Evolutionary conservation across 2,888 invertebrate species (phyloP).

Genomic region (Labia minor): DNA sequence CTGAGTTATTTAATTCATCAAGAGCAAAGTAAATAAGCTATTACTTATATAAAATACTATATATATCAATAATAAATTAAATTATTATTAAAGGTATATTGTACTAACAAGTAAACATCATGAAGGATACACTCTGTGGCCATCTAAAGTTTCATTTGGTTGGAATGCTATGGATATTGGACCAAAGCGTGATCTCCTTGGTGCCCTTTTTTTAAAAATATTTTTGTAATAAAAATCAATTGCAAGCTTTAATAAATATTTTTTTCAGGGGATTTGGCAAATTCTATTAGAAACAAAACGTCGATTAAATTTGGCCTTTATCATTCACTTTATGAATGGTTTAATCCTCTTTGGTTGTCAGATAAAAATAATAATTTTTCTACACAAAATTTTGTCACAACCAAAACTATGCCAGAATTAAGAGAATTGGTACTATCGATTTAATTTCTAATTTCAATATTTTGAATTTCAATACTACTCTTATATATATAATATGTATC

Average conservation of each 20-base stretch:
- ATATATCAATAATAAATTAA: not conserved
- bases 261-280: constrained; percentile 50
- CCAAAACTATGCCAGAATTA: constrained; percentile 71
- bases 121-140: constrained; percentile 76
- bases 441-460: no score
- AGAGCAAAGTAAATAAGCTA: constrained; percentile 62
- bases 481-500: constrained; percentile 43
- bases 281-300: constrained; percentile 50
- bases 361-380: constrained; percentile 56
- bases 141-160: constrained; percentile 67
- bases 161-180: constrained; percentile 77
- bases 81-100: constrained; percentile 49
- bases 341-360: constrained; percentile 62
- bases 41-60: not conserved
- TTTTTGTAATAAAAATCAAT: not conserved
- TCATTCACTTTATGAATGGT: constrained; percentile 83
- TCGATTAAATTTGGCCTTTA: constrained; percentile 69
- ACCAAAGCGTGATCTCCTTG: constrained; percentile 63
- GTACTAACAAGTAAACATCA: constrained; percentile 82
- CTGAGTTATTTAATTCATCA: constrained; percentile 64
- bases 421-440: constrained; percentile 50
- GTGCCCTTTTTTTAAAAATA: no score
- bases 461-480: constrained; percentile 32
- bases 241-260: not conserved
- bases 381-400: constrained; percentile 52